Base-by-base conservation (phyloP, 2,888 invertebrate genomes). In the Meloe dianella region DNA sequence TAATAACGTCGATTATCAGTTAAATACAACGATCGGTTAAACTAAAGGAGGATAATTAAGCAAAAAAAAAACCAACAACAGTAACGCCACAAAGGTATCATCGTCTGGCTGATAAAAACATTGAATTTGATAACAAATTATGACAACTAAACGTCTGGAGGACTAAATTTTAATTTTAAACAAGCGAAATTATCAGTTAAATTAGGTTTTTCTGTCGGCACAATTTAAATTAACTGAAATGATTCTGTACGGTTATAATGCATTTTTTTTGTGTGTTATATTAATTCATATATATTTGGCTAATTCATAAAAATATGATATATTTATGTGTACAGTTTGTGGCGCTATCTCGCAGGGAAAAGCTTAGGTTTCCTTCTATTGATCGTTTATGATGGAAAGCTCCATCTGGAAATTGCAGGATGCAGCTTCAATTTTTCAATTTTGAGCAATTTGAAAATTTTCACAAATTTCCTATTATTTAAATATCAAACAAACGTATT, bases 351-450 rank as follows among this genome's bases (percentile, higher is more conserved):
- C 51, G 67, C 22, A 38, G 64, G 54, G 51, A 60, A 29, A 60
- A 35, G 57, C 32, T 27, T 54, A 67, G 64, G 64, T 51, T 51
- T 51, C 12, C 3, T 67, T 61, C 58, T 62, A 58, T 57, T 63
- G 61, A 67, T 67, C 62, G 64, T 61, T 60, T 60, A 27, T 29
- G 59, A 30, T 17, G 17, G n/a, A 57, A 54, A 58, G 68, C 68
- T 68, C 68, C 68, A 68, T 68, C 68, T 68, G 63, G 62, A 65
- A 65, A 62, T 60, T 68, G 27, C 68, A 62, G 30, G 54, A 41
- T 65, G 68, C 62, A 68, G 60, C 24, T 61, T 17, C 38, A 38
- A 30, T 35, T 58, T 41, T 62, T 51, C 32, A 38, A 14, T 9
- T 41, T n/a, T 41, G 17, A 17, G 5, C 4, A 12, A 4, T 35